Percentiles rank a stretch among this genome's conserved stretches.
Evolutionary conservation across 2,888 invertebrate species (phyloP).

Genomic region (Sylvicola cinctus): DNA sequence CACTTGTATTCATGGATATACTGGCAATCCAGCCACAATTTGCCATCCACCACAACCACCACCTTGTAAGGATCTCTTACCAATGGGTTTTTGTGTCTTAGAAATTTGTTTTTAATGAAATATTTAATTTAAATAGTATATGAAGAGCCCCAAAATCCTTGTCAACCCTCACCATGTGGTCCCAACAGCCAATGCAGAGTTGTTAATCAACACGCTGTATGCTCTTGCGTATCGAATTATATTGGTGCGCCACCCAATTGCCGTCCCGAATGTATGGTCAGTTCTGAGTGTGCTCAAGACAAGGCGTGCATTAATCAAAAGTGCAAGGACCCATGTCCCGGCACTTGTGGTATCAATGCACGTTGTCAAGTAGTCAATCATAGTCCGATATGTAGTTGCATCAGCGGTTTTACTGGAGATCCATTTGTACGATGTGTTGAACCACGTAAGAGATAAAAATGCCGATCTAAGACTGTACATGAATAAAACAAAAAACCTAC

Average conservation of each 20-base stretch:
- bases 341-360: constrained; percentile 65
- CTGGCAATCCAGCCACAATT: constrained; percentile 35
- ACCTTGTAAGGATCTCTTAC: constrained; percentile 18
- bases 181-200: constrained; percentile 59
- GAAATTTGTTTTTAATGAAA: constrained; percentile 6
- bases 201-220: constrained; percentile 52
- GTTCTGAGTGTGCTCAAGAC: constrained; percentile 62
- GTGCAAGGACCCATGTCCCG: constrained; percentile 64
- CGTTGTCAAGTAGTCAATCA: constrained; percentile 69
- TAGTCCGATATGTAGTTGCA: constrained; percentile 68
- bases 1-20: constrained; percentile 34
- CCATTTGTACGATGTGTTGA: constrained; percentile 56
- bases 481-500: constrained; percentile 3
- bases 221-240: constrained; percentile 58
- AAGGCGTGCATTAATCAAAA: constrained; percentile 59
- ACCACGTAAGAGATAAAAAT: constrained; percentile 46
- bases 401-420: constrained; percentile 53
- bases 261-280: constrained; percentile 63
- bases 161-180: constrained; percentile 55
- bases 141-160: constrained; percentile 27
- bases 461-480: background rate
- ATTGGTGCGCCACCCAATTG: constrained; percentile 60
- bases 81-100: constrained; percentile 4
- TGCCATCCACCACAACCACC: constrained; percentile 19
- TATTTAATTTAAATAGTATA: background rate